Conservation (phyloP, 2,888 invertebrate genomes). For the Caenorhabditis sp. region DNA sequence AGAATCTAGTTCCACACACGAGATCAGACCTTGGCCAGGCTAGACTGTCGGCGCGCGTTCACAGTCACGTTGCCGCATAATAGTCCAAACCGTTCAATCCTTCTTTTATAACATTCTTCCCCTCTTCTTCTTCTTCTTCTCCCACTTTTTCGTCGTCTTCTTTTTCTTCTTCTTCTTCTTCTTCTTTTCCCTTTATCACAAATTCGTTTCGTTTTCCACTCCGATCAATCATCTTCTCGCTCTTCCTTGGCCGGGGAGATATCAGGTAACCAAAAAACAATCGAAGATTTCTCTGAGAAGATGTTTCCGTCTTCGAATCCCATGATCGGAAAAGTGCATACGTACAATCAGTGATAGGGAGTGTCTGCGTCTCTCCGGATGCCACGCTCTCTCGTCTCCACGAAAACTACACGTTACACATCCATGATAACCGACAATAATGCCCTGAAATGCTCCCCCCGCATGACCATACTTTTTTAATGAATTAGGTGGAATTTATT, state of each 20-base stretch:
- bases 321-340: too few species aligned
- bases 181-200: too few species aligned
- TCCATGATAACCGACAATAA: slow-evolving; percentile 6
- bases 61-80: slow-evolving; percentile 37
- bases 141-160: not conserved
- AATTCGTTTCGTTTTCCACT: slow-evolving; percentile 14
- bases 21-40: too few species aligned
- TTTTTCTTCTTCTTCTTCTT: too few species aligned
- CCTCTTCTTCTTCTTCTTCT: slow-evolving; percentile 2
- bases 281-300: not conserved
- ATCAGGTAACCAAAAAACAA: slow-evolving; percentile 29
- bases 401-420: slow-evolving; percentile 21
- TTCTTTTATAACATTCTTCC: too few species aligned
- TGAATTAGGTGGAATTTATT: not conserved
- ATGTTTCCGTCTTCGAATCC: slow-evolving; percentile 7
- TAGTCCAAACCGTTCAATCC: slow-evolving; percentile 43
- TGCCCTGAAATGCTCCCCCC: not conserved
- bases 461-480: too few species aligned
- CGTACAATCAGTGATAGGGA: slow-evolving; percentile 6
- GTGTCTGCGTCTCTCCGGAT: slow-evolving; percentile 11
- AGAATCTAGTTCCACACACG: too few species aligned
- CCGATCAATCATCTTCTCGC: slow-evolving; percentile 26
- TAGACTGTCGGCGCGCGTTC: too few species aligned
- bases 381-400: slow-evolving; percentile 11
- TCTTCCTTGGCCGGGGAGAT: slow-evolving; percentile 4